Evolutionary conservation across 2,797 vertebrate genomes (phyloP).

Genomic region (Crocidura indochinensis): DNA sequence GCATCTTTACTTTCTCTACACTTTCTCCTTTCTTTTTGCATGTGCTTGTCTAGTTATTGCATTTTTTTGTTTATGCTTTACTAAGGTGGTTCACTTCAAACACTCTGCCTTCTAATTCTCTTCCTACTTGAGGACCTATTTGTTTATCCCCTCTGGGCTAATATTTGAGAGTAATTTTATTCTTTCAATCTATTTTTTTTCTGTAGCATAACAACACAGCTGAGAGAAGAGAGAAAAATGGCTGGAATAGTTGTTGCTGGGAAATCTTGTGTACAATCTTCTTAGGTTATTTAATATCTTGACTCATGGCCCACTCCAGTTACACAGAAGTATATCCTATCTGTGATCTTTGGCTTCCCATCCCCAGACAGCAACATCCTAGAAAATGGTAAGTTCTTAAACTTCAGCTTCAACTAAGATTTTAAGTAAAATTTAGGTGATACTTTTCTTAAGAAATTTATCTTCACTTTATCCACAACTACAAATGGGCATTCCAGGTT

Average conservation of each 20-base stretch:
- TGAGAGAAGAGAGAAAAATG: slow-evolving; percentile 14
- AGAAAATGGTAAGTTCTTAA: neutral
- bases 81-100: slow-evolving; percentile 15
- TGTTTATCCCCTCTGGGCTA: slow-evolving; percentile 26
- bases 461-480: slow-evolving; percentile 8
- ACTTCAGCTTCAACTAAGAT: neutral
- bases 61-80: slow-evolving; percentile 29
- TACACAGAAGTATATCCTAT: neutral
- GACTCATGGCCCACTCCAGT: neutral
- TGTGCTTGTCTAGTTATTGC: neutral
- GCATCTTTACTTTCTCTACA: neutral
- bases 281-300: neutral
- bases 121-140: neutral
- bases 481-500: neutral
- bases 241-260: neutral
- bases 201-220: slow-evolving; percentile 4
- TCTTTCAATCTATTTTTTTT: slow-evolving; percentile 23
- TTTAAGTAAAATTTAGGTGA: slow-evolving; percentile 19
- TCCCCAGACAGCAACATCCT: neutral
- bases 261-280: neutral
- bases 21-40: neutral
- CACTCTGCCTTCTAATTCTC: neutral
- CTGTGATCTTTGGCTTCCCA: neutral
- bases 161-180: slow-evolving; percentile 2
- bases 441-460: slow-evolving; percentile 45